These are phyloP conservation scores for Tretioscincus oriximinensis DNA, from an alignment of 2,113 vertebrate species.

Conservation along the genomic window DNA sequence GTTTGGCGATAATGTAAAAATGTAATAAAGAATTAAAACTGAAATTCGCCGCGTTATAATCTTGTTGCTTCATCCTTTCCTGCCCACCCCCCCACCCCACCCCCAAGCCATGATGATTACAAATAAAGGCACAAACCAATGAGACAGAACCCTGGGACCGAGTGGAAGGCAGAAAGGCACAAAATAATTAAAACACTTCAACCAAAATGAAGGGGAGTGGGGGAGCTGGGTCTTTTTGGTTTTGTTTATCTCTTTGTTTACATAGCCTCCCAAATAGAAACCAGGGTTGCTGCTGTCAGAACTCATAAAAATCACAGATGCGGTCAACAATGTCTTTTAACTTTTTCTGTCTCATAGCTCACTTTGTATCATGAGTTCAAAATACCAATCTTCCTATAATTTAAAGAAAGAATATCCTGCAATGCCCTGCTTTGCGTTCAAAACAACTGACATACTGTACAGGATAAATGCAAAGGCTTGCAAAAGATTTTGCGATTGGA, in stretches of 20 bases:
- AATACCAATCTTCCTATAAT: slow-evolving; percentile 73
- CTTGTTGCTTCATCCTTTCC: slow-evolving; percentile 69
- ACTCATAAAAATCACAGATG: slow-evolving; percentile 73
- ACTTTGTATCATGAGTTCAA: slow-evolving; percentile 71
- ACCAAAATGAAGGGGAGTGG: slow-evolving; percentile 60
- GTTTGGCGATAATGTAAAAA: slow-evolving; percentile 77
- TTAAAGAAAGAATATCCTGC: slow-evolving; percentile 62
- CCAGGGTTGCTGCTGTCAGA: slow-evolving; percentile 72
- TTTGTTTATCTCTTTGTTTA: slow-evolving; percentile 42
- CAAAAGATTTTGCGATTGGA: neutral
- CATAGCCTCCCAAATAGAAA: slow-evolving; percentile 54
- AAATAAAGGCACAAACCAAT: slow-evolving; percentile 71
- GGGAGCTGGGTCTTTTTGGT: neutral
- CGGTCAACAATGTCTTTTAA: slow-evolving; percentile 65
- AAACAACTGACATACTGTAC: slow-evolving; percentile 52
- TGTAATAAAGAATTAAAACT: slow-evolving; percentile 81
- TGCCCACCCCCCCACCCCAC: neutral
- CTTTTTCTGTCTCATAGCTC: slow-evolving; percentile 71
- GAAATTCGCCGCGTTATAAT: slow-evolving; percentile 66
- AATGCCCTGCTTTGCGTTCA: slow-evolving; percentile 46
- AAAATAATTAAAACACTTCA: slow-evolving; percentile 73
- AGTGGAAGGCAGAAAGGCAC: slow-evolving; percentile 65
- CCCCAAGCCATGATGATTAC: slow-evolving; percentile 63
- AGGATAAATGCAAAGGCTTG: slow-evolving; percentile 53
- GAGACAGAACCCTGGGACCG: slow-evolving; percentile 68